Base-by-base conservation (phyloP, 2,888 invertebrate species). In the Ophion costatus region DNA sequence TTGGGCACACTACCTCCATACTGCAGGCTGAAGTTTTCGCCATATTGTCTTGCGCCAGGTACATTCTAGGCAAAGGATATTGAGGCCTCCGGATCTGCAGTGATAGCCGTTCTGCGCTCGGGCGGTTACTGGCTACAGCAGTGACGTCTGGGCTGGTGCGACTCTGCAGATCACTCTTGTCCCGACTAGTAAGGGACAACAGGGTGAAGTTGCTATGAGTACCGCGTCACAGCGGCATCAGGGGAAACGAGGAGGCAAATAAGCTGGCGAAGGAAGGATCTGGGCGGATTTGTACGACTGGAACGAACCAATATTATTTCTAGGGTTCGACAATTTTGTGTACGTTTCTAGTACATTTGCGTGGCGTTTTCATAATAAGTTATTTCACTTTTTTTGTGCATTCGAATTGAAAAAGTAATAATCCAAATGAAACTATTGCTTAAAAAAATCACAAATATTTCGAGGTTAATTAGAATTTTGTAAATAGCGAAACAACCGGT, bases 81-180 rank as follows among this genome's bases (percentile, higher is more conserved):
- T 29, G 7, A 5, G 29, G 57, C 33, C 69, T 83, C 24, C 78
- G 78, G 22, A 74, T 86, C 7, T 82, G 82, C 45, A 69, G 79
- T 20, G 82, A 78, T 75, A 84, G 79, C 61, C 29, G 66, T 17
- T 10, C 61, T 2, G 83, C 73, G 33, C 67, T 78, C 14, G 33
- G 63, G 51, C 3, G 14, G 9, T 51, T 75, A 17, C 17, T 45
- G 10, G 51, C 20, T 3, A n/a, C 64, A 14, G 59, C 59, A n/a
- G 45, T 73, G 0, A 83, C 20, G 38, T 74, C 66, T 14, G 17
- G 0, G 73, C 59, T 75, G 14, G 70, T n/a, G 2, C n/a, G 57
- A 0, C 51, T 33, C 56, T 76, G 76, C 20, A 24, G 24, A 0
- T 33, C 0, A n/a, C 51, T 20, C 10, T 45, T 80, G 14, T 14